Evolutionary conservation across 1,140 invertebrate species (phyloP), one percentile per base, ranked within the genome.

Genomic region (Agraylea sexmaculata): DNA sequence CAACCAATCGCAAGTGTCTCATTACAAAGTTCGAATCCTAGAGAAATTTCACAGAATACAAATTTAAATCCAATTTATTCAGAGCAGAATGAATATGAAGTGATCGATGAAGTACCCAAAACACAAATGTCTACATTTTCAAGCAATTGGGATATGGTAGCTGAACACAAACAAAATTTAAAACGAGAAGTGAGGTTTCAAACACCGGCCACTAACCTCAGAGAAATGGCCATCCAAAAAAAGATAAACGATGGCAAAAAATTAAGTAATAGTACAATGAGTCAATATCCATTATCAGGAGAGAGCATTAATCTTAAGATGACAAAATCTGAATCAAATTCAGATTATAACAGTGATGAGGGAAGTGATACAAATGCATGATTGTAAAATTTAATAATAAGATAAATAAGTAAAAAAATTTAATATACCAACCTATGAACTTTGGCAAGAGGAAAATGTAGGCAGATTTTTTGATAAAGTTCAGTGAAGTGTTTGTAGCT

Each of bases 401-500:
- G 7, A 25, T 25, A 25, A 25, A 7, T 25, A 16, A 8, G 10
- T 17, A 16, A 36, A 36, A 11, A 36, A 31, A 31, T 31, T 31
- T 31, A 31, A 31, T 12, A 7, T 31, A 38, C 68, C 73, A 62
- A 86, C 83, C 83, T 85, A 59, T 83, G 74, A 36, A 85, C 74
- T 59, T 84, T 87, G 17, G 86, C 85, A 38, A 93, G 69, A 1
- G 92, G 91, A 73, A 92, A 96, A 55, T 87, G 79, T 38, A 87
- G 69, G 54, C 88, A 88, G 4, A 99, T 66, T 67, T 96, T 97
- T 54, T 91, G 83, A 60, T 97, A 85, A 41, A 99, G 83, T 64
- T 98, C 94, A 12, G 83, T 82, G 63, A 98, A 97, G 63, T 99
- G 93, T 52, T 89, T 87, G 61, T 93, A 98, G 1, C 87, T 87